Base-by-base conservation (phyloP, 2,113 vertebrate species). In the Eptesicus fuscus region DNA sequence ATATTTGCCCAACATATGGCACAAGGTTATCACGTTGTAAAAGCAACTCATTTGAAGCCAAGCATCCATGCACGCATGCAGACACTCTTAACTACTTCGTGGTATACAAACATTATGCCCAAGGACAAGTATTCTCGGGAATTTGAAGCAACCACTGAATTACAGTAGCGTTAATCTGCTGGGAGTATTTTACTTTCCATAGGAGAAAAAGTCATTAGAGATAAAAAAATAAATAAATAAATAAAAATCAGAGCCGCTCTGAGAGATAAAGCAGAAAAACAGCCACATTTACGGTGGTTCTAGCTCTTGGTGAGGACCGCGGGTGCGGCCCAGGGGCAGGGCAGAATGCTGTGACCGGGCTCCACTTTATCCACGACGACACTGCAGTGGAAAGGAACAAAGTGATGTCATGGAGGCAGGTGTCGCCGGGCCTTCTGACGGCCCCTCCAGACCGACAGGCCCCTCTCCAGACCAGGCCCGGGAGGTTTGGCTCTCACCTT, bases 1-100 rank as follows among this genome's bases (percentile, higher is more conserved):
- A 89, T 87, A 95, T 94, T 93, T 96, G 91, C 95, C 91, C 88
- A 87, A 78, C 93, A 96, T 95, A 95, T 90, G 95, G 93, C 76
- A 83, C 69, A 40, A 67, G 93, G 95, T 94, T 90, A 94, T 95
- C 91, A 61, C 16, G 1, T 71, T 88, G 91, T 91, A 90, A 90
- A 96, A 90, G 93, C 88, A 90, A 35, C 91, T 93, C 84, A 59
- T 59, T 71, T 13, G 95, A 88, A 95, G 91, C 79, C 49, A 40
- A 83, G n/a, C 59, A 23, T 56, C 82, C 87, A 22, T 28, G 77
- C 71, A 44, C 0, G 0, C 90, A 40, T 25, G 28, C 32, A 88
- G 82, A 83, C 9, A 0, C 65, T 87, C 63, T 5, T 30, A 32
- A 28, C 65, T 56, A 23, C 70, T 56, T 87, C n/a, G 47, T 23